These are phyloP conservation scores for Urosaurus nigricauda DNA, from an alignment of 2,797 vertebrate species.

Conservation along the genomic window DNA sequence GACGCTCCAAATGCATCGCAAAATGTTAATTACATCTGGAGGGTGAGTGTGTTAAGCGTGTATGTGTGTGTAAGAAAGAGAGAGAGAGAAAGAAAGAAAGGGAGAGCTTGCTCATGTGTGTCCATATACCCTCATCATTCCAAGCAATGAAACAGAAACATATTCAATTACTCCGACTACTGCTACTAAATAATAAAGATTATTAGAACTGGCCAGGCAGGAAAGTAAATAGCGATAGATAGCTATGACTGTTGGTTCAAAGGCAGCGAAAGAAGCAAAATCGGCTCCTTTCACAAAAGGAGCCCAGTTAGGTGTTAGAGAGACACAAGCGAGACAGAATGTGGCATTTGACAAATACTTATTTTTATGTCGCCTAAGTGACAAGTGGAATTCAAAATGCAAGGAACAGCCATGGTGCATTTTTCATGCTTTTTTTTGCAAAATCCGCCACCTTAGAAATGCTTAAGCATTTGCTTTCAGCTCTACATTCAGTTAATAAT, in stretches of 20 bases:
- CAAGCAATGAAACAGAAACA: slow-evolving; percentile 16
- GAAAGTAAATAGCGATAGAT: too few species aligned
- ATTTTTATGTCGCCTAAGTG: neutral
- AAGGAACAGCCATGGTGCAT: neutral
- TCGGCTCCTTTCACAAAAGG: neutral
- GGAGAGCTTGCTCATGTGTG: neutral
- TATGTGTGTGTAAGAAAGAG: neutral
- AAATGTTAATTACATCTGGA: slow-evolving; percentile 49
- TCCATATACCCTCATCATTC: neutral
- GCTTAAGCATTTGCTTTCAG: neutral
- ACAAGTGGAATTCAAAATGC: neutral
- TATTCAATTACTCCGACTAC: neutral
- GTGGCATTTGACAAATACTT: neutral
- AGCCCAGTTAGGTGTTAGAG: neutral
- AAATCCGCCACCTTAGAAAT: neutral
- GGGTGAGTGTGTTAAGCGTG: neutral
- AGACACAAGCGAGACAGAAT: neutral
- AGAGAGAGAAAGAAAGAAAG: neutral
- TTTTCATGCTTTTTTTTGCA: neutral
- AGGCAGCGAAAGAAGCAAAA: neutral
- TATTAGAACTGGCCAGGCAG: too few species aligned
- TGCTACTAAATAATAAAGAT: neutral
- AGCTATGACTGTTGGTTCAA: neutral
- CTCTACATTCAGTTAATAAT: neutral
- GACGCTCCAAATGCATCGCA: slow-evolving; percentile 14